phyloP scores from a whole-genome alignment of 2,113 vertebrate species.

The Syngnathus typhle region DNA sequence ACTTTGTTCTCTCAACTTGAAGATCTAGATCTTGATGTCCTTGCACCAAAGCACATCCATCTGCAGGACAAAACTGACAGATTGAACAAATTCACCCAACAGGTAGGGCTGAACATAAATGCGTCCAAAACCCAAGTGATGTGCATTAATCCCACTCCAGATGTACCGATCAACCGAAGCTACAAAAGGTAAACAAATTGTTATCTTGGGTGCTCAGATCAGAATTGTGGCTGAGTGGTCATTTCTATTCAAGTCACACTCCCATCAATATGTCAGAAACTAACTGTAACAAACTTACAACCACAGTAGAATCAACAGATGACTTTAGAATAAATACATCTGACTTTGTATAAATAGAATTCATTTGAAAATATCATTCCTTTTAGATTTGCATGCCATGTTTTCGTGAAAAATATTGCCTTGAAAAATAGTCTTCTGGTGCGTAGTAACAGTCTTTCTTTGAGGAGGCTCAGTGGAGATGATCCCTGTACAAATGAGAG shows the following conservation, averaged over 20 bases:
- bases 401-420: constrained; percentile 44
- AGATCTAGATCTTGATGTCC: too few relatives aligned
- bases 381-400: constrained; percentile 36
- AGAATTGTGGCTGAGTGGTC: background rate
- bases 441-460: constrained; percentile 32
- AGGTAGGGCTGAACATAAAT: too few relatives aligned
- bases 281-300: background rate
- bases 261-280: background rate
- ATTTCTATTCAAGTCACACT: background rate
- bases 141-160: too few relatives aligned
- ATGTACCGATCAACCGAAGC: background rate
- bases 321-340: constrained; percentile 59
- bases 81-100: too few relatives aligned
- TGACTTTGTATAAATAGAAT: constrained; percentile 58
- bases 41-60: too few relatives aligned
- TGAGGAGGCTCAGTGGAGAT: background rate
- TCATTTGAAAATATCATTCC: constrained; percentile 59
- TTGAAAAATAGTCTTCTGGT: constrained; percentile 32
- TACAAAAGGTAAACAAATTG: background rate
- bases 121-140: too few relatives aligned
- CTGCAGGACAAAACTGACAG: too few relatives aligned
- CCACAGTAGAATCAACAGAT: background rate
- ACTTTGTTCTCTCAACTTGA: too few relatives aligned
- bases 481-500: too few relatives aligned
- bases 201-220: background rate